Conservation (phyloP, 2,888 invertebrate genomes). For the Chrysolina oricalcia region DNA sequence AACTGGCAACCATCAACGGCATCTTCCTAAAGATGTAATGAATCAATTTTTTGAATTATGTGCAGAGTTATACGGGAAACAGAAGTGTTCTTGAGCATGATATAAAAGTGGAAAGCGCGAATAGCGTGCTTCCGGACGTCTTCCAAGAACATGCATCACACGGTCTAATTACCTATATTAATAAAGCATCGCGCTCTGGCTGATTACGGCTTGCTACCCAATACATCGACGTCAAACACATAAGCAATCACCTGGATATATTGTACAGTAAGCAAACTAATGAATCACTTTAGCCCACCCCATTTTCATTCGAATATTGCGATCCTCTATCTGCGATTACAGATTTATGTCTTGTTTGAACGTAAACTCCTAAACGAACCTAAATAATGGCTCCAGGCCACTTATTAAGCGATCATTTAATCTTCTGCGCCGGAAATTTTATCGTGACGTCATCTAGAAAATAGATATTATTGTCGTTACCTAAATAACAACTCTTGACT, state of each 20-base stretch:
- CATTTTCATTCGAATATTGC: slow-evolving; percentile 61
- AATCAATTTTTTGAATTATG: not conserved
- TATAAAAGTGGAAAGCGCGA: not conserved
- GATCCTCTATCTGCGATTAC: slow-evolving; percentile 57
- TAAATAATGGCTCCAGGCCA: slow-evolving; percentile 46
- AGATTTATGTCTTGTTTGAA: slow-evolving; percentile 62
- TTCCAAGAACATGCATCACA: slow-evolving; percentile 54
- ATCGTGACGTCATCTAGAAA: slow-evolving; percentile 35
- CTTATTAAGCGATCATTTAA: slow-evolving; percentile 47
- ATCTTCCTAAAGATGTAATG: not conserved
- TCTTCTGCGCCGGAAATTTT: slow-evolving; percentile 40
- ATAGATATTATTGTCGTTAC: slow-evolving; percentile 41
- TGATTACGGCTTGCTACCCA: slow-evolving; percentile 59
- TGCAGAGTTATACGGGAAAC: not conserved
- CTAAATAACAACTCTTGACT: slow-evolving; percentile 24
- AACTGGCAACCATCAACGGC: too few relatives aligned
- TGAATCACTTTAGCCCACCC: slow-evolving; percentile 62
- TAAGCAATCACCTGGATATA: slow-evolving; percentile 62
- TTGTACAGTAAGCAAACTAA: slow-evolving; percentile 60
- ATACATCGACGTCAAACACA: slow-evolving; percentile 61
- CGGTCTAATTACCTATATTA: slow-evolving; percentile 58
- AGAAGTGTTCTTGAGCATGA: not conserved
- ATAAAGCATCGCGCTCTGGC: slow-evolving; percentile 58
- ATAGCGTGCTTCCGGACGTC: slow-evolving; percentile 53
- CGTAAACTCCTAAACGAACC: slow-evolving; percentile 57